Evolutionary conservation across 2,113 vertebrate species (phyloP).

Genomic region (Delphinus delphis): DNA sequence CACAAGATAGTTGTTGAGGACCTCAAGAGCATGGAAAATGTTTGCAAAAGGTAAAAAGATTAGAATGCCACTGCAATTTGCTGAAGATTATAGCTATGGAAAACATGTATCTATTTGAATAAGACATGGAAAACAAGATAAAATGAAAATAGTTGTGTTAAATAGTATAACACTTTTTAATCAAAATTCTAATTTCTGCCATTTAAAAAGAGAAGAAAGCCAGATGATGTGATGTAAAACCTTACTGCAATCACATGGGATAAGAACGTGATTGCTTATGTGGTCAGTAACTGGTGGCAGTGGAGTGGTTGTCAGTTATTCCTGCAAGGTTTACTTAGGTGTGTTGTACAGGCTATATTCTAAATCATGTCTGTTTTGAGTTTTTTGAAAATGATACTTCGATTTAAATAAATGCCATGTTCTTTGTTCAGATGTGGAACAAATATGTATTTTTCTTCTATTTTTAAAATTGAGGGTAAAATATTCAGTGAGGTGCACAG

Average conservation of each 20-base stretch:
- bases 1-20: not conserved
- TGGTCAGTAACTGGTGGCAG: not conserved
- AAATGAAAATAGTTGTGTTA: slow-evolving; percentile 39
- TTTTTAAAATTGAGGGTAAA: not conserved
- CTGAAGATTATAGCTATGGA: not conserved
- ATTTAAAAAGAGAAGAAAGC: not conserved
- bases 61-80: not conserved
- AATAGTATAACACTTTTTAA: not conserved
- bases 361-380: not conserved
- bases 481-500: not conserved
- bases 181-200: not conserved
- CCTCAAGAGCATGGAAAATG: not conserved
- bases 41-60: not conserved
- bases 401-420: not conserved
- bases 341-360: not conserved
- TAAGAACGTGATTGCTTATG: not conserved
- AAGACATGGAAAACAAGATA: slow-evolving; percentile 18
- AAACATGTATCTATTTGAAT: slow-evolving; percentile 11
- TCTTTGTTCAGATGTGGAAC: not conserved
- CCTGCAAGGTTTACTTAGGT: not conserved
- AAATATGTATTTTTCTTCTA: not conserved
- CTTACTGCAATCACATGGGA: not conserved
- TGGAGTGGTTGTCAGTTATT: not conserved
- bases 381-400: slow-evolving; percentile 40
- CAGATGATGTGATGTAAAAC: not conserved